Base-by-base conservation (phyloP, 2,113 vertebrate species). In the Melanostigma gelatinosum region DNA sequence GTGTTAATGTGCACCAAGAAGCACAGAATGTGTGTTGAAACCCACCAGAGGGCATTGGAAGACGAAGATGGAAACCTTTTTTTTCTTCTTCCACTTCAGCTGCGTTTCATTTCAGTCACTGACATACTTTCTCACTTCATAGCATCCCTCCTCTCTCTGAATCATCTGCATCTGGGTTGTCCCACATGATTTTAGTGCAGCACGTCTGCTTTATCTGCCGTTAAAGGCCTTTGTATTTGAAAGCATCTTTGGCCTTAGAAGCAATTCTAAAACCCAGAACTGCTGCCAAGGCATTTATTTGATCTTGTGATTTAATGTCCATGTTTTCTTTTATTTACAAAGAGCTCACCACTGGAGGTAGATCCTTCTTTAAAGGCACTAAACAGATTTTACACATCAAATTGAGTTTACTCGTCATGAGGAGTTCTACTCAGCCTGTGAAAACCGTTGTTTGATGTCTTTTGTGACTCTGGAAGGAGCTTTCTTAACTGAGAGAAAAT, bases 21-120 rank as follows among this genome's bases (percentile, higher is more conserved):
- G 62, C 1, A 72, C 29, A 52, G 44, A 78, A 69, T 72, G 60
- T 82, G 66, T 46, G 72, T 85, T 60, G 75, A 88, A 87, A 76
- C 64, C 60, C 72, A 89, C 75, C 75, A 66, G 77, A 83, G 80
- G 87, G 82, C 74, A 83, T 76, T 66, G 46, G 29, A 70, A 77
- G 63, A 38, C 27, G 38, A 76, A 67, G 72, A 58, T 2, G n/a
- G n/a, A 78, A 87, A 22, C 0, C 1, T 12, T 70, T 73, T 60
- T 3, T n/a, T 27, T 29, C 12, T 1, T 11, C 58, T 61, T 66
- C 1, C 58, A 70, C 55, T 77, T 75, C 64, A 55, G 52, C 72
- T 74, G 74, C 1, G 9, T 72, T 84, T 78, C 54, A 80, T 75
- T 81, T 85, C 46, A 63, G 72, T 69, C 76, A 46, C 70, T 88